phyloP scores from a whole-genome alignment of 1,140 invertebrate species.

The Druon quercuslanigerum region DNA sequence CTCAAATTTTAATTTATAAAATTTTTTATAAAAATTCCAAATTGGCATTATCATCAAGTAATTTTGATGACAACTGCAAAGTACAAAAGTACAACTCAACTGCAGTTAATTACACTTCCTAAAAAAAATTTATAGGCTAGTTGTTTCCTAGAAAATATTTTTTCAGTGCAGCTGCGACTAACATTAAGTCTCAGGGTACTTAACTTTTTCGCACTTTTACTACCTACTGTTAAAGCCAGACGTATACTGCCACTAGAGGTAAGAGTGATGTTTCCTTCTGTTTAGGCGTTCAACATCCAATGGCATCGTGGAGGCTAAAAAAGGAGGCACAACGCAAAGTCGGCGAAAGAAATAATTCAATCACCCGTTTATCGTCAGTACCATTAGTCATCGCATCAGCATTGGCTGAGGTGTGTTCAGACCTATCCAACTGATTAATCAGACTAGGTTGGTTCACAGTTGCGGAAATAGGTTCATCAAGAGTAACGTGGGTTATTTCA shows the following conservation, averaged over 20 bases:
- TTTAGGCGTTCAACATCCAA: neutral
- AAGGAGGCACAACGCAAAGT: neutral
- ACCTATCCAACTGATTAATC: constrained; percentile 18
- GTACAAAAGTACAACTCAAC: too few species aligned
- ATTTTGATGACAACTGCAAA: too few species aligned
- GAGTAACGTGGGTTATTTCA: constrained; percentile 16
- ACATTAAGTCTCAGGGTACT: constrained; percentile 8
- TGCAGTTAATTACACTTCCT: too few species aligned
- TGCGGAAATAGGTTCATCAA: constrained; percentile 30
- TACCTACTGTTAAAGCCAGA: constrained; percentile 14
- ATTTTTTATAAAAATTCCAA: too few species aligned
- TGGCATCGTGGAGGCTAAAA: neutral
- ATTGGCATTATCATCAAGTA: too few species aligned
- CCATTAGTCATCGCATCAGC: constrained; percentile 5
- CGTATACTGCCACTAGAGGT: constrained; percentile 7
- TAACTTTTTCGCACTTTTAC: constrained; percentile 2
- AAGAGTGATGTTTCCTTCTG: constrained; percentile 29
- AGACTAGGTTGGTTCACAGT: constrained; percentile 10
- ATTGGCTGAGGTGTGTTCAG: neutral
- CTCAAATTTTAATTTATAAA: too few species aligned
- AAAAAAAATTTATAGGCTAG: too few species aligned
- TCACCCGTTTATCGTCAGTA: constrained; percentile 16
- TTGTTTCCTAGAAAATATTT: neutral
- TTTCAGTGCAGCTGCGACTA: constrained; percentile 2
- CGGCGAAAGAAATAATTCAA: constrained; percentile 16